A percentile compares a stretch with the other conserved stretches of the same genome.
Evolutionary conservation across 1,140 invertebrate species (phyloP).

Genomic region (Drosophila rhopaloa): DNA sequence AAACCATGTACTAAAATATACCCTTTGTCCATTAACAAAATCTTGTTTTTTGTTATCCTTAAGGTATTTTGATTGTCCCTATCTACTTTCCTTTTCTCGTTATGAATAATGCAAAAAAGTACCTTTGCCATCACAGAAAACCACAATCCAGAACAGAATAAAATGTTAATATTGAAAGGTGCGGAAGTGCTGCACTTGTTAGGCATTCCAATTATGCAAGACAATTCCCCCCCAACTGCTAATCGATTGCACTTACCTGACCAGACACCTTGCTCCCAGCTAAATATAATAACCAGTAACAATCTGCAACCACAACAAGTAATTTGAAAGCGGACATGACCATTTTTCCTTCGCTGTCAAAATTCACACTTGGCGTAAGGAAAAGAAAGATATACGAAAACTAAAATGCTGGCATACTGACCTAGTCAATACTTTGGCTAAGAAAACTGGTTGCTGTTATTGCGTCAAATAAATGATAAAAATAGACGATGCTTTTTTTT

Average conservation of each 20-base stretch:
- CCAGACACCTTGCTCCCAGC: constrained; percentile 9
- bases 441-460: constrained; percentile 52
- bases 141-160: constrained; percentile 12
- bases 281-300: not conserved
- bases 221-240: constrained; percentile 2
- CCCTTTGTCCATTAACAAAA: no score
- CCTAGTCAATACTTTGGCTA: constrained; percentile 56
- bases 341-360: constrained; percentile 41
- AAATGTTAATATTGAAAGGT: constrained; percentile 33
- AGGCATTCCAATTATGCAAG: constrained; percentile 64
- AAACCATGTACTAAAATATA: no score
- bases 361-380: constrained; percentile 11
- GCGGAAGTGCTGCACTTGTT: constrained; percentile 60
- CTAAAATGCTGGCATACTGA: constrained; percentile 55
- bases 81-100: not conserved
- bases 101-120: not conserved
- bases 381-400: constrained; percentile 23
- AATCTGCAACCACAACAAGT: constrained; percentile 21
- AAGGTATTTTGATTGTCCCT: no score
- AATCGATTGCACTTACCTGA: constrained; percentile 14
- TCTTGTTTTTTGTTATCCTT: no score
- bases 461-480: constrained; percentile 36
- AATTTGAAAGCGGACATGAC: constrained; percentile 8
- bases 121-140: constrained; percentile 9
- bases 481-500: constrained; percentile 15